Conservation (phyloP, 2,888 invertebrate genomes). For the Lordiphosa andalusiaca region DNA sequence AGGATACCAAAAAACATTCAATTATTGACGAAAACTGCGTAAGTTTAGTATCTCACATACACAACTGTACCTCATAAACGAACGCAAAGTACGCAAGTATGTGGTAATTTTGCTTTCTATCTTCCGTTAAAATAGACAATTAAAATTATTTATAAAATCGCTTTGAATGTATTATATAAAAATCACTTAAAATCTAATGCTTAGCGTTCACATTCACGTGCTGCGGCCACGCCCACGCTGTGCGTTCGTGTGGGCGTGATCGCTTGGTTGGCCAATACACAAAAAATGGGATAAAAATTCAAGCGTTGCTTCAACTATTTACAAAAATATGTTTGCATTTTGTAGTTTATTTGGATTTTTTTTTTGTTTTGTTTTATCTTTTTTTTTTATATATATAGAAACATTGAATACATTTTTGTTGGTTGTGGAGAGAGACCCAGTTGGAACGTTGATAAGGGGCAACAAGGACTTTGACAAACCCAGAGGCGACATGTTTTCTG, state of each 20-base stretch:
- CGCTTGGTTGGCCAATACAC: constrained; percentile 49
- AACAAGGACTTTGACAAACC: too few relatives aligned
- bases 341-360: constrained; percentile 18
- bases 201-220: constrained; percentile 69
- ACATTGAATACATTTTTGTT: constrained; percentile 56
- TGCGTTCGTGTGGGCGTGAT: constrained; percentile 35
- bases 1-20: constrained; percentile 62
- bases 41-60: constrained; percentile 40
- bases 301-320: constrained; percentile 67
- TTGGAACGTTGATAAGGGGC: constrained; percentile 45
- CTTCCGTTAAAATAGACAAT: constrained; percentile 69
- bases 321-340: constrained; percentile 61
- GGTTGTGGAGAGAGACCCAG: neutral
- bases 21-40: constrained; percentile 68
- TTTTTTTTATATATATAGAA: constrained; percentile 33
- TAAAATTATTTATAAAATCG: constrained; percentile 74
- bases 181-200: constrained; percentile 67
- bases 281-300: constrained; percentile 56
- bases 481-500: too few relatives aligned
- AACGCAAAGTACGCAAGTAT: constrained; percentile 41
- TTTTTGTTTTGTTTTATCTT: constrained; percentile 7
- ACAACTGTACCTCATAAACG: constrained; percentile 41
- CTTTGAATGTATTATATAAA: constrained; percentile 53
- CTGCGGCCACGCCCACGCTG: constrained; percentile 35
- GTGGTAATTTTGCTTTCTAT: constrained; percentile 13